Base-by-base conservation (phyloP, 2,113 vertebrate species). In the Ctenodactylus gundi region DNA sequence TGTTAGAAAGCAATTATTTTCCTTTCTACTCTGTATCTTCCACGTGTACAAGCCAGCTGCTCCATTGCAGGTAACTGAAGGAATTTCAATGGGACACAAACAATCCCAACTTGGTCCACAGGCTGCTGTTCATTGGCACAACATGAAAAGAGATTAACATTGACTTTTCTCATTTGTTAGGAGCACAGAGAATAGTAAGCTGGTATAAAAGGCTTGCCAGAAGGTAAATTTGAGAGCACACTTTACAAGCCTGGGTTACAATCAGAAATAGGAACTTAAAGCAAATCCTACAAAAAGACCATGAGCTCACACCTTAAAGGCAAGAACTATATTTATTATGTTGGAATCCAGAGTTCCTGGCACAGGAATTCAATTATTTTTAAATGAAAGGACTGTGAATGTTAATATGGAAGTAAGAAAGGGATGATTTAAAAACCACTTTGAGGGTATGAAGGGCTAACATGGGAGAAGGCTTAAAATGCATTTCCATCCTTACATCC, bases 1-100 rank as follows among this genome's bases (percentile, higher is more conserved):
- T 51, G 55, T 46, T 90, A 85, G 85, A 92, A 94, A 95, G 91
- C 83, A 88, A 88, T 94, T 93, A 90, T 94, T 91, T 90, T 95
- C 67, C 23, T 88, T 95, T 90, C 88, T 90, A 29, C 39, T 93
- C 46, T 80, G 29, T 87, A 41, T 78, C 41, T 88, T 76, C 90
- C 58, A 72, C 10, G 0, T 31, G 65, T 88, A 92, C 88, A 96
- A 92, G 5, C 14, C n/a, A 82, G 78, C 84, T 72, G 64, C 67
- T 92, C 78, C 70, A 44, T 81, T 81, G 76, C 72, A 93, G 89
- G 65, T 93, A 84, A 94, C 27, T 41, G 76, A 92, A 91, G 46
- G 67, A 46, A 89, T 95, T 95, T 94, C 75, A 55, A 0, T 20
- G 65, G 90, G 36, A 55, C 80, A 90, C 73, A 57, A 88, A 91